Base-by-base conservation (phyloP, 2,888 invertebrate species). In the Odontothrips loti region DNA sequence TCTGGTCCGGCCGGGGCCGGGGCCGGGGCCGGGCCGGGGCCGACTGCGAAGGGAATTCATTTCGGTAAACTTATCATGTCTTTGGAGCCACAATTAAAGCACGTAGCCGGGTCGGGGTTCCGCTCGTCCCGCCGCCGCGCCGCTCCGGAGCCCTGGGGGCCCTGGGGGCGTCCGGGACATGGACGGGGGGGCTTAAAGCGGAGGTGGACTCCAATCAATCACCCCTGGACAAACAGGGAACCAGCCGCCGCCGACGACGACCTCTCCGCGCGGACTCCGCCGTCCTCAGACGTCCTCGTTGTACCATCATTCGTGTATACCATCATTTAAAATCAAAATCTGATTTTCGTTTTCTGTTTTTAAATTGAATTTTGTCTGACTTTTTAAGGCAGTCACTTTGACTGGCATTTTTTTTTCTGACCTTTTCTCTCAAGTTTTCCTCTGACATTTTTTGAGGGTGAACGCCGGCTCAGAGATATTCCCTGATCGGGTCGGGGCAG, bases 1-100 rank as follows among this genome's bases (percentile, higher is more conserved):
- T n/a, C 15, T 51, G 15, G 51, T 11, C 51, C 51, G 51, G 51
- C 17, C 51, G 51, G 51, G 51, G 11, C 63, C 20, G 34, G 3
- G 34, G 34, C 34, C 34, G 34, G 34, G 34, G 34, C 34, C 6
- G 3, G 3, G 34, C 34, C 6, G n/a, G n/a, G n/a, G n/a, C 63
- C 20, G 63, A n/a, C 68, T 23, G 68, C 68, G 23, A 12, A 12
- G 68, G 68, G 12, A 75, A 75, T 75, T 75, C 68, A 75, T 75
- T 75, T 75, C 68, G 27, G 68, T 75, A 27, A 75, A 75, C 68
- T 75, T 75, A 75, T 75, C 68, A 75, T 75, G 68, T 75, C 68
- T 75, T 75, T 75, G 68, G 68, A 75, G 68, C 23, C 23, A 27
- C 68, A 75, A 75, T 75, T 75, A 75, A 75, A 75, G 27, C 68